Base-by-base conservation (phyloP, 2,797 vertebrate genomes). In the Peromyscus aztecus region DNA sequence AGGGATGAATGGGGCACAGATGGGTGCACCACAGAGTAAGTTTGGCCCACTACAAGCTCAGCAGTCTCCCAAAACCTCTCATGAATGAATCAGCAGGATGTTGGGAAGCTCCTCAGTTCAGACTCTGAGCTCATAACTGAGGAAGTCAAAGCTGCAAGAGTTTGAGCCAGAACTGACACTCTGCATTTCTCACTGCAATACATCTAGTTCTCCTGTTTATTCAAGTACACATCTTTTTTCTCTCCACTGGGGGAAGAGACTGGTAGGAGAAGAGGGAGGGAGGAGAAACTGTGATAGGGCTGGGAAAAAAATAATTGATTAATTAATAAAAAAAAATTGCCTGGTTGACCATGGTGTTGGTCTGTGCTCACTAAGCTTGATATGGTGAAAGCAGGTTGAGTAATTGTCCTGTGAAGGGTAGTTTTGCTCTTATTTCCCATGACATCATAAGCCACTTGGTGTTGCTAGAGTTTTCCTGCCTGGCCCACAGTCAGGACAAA, bases 81-180 rank as follows among this genome's bases (percentile, higher is more conserved):
- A 94, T 98, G 98, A 99, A 98, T 99, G 99, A 99, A 99, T 97
- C 99, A 99, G 98, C 99, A 6, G 99, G 99, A 84, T 99, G 99
- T 99, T 98, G 99, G 55, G 99, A 57, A 98, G 98, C 76, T 93
- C 99, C 10, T 99, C 99, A 6, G 99, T 99, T 93, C 99, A 99
- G 98, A 99, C 99, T 98, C 99, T 99, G 96, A 99, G 99, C 98
- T 99, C 99, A 97, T 99, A 99, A 97, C 99, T 99, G 97, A 99
- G 99, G 99, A 99, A 99, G 98, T 99, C 98, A 99, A 98, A 49
- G 76, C 84, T 94, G 90, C 96, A 89, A 83, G 78, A 93, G 96
- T 91, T 97, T 97, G 92, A 14, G 94, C 97, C 96, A 87, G 96
- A 98, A 96, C 97, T 93, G 91, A 97, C 95, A 94, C 97, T 97